phyloP scores from a whole-genome alignment of 2,113 vertebrate genomes.

The Cercopithecus mona region DNA sequence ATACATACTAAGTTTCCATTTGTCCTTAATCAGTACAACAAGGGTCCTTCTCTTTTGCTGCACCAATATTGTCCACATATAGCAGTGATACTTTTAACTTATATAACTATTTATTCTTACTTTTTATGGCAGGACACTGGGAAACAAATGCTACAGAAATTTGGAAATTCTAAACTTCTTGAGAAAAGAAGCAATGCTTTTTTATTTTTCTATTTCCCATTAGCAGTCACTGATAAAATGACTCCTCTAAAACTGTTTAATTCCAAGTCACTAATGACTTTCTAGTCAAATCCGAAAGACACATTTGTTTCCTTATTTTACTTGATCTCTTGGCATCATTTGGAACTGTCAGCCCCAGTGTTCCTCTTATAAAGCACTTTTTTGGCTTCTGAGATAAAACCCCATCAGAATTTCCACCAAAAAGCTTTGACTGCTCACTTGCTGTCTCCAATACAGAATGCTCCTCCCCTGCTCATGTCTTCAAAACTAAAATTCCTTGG shows the following conservation, averaged over 20 bases:
- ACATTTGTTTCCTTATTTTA: background rate
- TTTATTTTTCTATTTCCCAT: background rate
- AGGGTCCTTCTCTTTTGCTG: background rate
- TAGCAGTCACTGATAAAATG: background rate
- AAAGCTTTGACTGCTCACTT: background rate
- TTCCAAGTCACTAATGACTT: background rate
- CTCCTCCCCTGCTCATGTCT: background rate
- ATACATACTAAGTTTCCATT: background rate
- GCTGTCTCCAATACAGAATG: background rate
- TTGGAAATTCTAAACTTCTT: background rate
- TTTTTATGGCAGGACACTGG: background rate
- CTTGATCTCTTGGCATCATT: background rate
- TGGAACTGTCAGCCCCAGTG: background rate
- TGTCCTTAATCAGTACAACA: background rate
- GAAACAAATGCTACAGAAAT: background rate
- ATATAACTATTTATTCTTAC: background rate
- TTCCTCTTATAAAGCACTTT: background rate
- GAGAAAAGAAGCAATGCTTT: background rate
- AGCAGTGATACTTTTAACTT: background rate
- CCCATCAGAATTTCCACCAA: background rate
- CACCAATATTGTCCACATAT: background rate
- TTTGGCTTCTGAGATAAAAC: background rate
- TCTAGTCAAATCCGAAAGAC: background rate
- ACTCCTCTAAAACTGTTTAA: background rate
- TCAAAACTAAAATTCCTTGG: background rate